A percentile compares a stretch with the other conserved stretches of the same genome.
These are phyloP conservation scores for Lepidocolaptes lacrymiger DNA, from an alignment of 2,797 vertebrate genomes.

Conservation along the genomic window DNA sequence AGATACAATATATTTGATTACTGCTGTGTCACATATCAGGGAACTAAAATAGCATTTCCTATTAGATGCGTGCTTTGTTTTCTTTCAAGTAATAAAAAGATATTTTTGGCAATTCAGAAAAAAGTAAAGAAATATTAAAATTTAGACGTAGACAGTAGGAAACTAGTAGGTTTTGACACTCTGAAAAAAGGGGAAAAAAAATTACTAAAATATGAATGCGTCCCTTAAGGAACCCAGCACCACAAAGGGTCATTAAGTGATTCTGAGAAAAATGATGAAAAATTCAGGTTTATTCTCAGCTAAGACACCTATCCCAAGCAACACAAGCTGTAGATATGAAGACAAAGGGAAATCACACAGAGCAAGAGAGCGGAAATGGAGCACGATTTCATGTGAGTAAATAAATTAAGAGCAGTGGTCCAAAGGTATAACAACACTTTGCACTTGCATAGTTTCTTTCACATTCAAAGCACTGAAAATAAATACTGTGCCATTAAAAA, in stretches of 20 bases:
- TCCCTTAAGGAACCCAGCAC: not conserved
- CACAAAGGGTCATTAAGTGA: not conserved
- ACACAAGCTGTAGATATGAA: not conserved
- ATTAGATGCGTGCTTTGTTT: not conserved
- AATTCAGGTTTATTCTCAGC: not conserved
- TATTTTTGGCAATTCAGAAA: not conserved
- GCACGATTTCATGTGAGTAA: not conserved
- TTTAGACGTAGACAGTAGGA: not conserved
- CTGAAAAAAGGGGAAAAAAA: not conserved
- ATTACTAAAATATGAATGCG: not conserved
- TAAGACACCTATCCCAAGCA: not conserved
- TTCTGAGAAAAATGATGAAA: not conserved
- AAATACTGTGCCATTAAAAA: not conserved
- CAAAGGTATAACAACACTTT: not conserved
- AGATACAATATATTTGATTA: slow-evolving; percentile 16
- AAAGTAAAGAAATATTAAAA: not conserved
- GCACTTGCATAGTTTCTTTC: not conserved
- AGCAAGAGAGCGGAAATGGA: not conserved
- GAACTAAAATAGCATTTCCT: not conserved
- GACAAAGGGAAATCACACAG: not conserved
- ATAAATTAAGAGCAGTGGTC: not conserved
- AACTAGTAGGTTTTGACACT: not conserved
- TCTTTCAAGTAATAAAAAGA: not conserved
- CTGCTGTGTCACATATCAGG: not conserved
- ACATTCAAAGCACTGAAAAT: not conserved